Conservation (phyloP, 2,113 vertebrate genomes). For the Phalacrocorax brasilianus region DNA sequence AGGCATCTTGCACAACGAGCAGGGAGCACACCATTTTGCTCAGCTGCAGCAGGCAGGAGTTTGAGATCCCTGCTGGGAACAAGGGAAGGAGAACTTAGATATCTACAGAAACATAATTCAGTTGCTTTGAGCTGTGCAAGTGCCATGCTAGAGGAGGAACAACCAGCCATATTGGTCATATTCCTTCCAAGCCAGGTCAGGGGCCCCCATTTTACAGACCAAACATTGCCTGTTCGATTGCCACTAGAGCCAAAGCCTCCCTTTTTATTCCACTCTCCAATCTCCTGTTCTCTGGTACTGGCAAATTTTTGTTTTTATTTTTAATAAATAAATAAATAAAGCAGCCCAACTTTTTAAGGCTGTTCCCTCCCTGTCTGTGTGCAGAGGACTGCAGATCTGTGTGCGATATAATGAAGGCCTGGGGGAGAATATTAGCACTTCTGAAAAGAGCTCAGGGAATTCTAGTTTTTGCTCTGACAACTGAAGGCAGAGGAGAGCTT, state of each 20-base stretch:
- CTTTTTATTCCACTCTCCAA: neutral
- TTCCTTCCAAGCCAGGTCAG: neutral
- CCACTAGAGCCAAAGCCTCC: neutral
- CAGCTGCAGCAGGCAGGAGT: neutral
- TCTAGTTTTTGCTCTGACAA: slow-evolving; percentile 66
- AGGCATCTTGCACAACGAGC: neutral
- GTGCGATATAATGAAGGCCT: slow-evolving; percentile 61
- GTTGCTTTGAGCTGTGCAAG: neutral
- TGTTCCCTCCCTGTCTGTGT: slow-evolving; percentile 20
- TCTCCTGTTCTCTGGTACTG: neutral
- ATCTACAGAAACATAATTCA: neutral
- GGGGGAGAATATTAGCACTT: slow-evolving; percentile 64
- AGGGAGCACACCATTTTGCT: neutral
- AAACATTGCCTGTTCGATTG: neutral
- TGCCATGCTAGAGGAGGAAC: neutral
- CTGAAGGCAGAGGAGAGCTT: slow-evolving; percentile 59
- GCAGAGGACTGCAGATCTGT: slow-evolving; percentile 48
- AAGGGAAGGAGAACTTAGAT: neutral
- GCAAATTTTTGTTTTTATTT: neutral
- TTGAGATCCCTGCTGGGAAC: neutral
- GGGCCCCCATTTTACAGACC: accelerated
- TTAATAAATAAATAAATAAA: slow-evolving; percentile 4
- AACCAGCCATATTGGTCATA: no score
- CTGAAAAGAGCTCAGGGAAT: slow-evolving; percentile 68
- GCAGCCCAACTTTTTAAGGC: slow-evolving; percentile 9